Conservation (phyloP, 92 coral and sea anemone species). For the Desmophyllum pertusum region DNA sequence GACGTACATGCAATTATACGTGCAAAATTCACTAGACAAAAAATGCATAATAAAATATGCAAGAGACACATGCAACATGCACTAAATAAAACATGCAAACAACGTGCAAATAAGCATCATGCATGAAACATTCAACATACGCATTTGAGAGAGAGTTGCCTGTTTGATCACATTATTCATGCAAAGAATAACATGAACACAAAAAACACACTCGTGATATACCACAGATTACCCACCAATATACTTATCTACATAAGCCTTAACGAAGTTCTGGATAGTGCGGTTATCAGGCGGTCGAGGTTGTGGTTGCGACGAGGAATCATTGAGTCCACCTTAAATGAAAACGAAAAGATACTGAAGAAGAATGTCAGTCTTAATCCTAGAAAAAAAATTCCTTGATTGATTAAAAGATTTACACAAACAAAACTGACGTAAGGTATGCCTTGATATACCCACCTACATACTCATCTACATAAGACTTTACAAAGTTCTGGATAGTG, state of each 20-base stretch:
- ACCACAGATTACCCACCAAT: neutral
- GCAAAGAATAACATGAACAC: no score
- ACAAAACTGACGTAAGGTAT: no score
- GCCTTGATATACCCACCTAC: no score
- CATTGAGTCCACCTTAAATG: neutral
- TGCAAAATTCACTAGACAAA: neutral
- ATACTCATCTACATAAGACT: no score
- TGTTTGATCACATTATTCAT: no score
- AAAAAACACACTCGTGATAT: neutral
- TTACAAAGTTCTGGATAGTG: no score
- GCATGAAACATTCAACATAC: neutral
- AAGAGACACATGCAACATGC: neutral
- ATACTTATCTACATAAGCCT: slow-evolving; percentile 2
- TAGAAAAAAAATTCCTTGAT: no score
- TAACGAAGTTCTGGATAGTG: slow-evolving; percentile 3
- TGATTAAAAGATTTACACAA: no score
- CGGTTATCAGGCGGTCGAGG: neutral
- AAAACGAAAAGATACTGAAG: neutral
- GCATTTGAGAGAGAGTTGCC: no score
- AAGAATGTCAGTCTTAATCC: neutral
- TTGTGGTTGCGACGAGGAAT: neutral
- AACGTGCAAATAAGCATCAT: neutral
- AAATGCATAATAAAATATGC: neutral
- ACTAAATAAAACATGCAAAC: neutral
- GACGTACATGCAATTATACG: neutral